Evolutionary conservation across 2,797 vertebrate genomes (phyloP).

Genomic region (Leptodactylus fallax): DNA sequence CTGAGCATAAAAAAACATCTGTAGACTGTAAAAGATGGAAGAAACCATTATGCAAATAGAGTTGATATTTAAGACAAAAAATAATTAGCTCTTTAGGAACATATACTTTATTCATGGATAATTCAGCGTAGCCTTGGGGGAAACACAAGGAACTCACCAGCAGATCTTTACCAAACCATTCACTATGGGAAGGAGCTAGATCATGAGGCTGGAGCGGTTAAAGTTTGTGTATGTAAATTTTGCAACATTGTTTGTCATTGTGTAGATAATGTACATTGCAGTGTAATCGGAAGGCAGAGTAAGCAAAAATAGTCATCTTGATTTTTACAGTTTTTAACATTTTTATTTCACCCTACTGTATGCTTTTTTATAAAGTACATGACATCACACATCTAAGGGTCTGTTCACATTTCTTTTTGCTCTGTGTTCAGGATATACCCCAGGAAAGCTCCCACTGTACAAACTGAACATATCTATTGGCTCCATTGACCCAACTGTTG

Average conservation of each 20-base stretch:
- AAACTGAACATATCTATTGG: too few relatives aligned
- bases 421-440: too few relatives aligned
- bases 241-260: not conserved
- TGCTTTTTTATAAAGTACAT: too few relatives aligned
- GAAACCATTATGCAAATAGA: constrained; percentile 6
- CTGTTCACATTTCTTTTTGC: too few relatives aligned
- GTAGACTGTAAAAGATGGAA: not conserved
- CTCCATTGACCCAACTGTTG: too few relatives aligned
- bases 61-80: constrained; percentile 24
- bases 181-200: not conserved
- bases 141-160: not conserved
- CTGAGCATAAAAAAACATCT: not conserved
- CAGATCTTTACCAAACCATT: not conserved
- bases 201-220: not conserved
- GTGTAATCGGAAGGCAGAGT: not conserved
- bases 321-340: not conserved
- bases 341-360: not conserved
- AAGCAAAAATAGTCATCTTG: not conserved
- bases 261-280: not conserved
- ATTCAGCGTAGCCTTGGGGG: not conserved
- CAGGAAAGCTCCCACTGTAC: too few relatives aligned
- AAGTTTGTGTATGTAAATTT: not conserved
- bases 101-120: constrained; percentile 23
- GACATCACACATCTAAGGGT: too few relatives aligned
- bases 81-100: not conserved